Evolutionary conservation across 2,113 vertebrate genomes (phyloP).

Genomic region (Ptyas mucosa): DNA sequence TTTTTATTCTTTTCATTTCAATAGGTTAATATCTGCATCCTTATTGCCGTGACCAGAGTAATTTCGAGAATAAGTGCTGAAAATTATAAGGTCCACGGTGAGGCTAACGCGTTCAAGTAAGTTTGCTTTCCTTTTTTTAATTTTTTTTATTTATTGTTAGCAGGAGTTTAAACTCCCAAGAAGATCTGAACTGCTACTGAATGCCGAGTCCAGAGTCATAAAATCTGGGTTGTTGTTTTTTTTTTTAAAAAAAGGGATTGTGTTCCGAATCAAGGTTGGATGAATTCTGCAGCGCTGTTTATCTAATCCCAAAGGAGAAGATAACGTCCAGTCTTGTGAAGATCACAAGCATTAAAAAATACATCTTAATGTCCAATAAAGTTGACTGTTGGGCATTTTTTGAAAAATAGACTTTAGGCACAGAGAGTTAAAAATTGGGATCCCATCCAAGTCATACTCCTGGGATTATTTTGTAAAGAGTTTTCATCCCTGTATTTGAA

Average conservation of each 20-base stretch:
- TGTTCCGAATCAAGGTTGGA: not conserved
- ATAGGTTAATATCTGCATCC: conserved; percentile 91
- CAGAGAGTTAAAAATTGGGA: not conserved
- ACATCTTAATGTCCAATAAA: not conserved
- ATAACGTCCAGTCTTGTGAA: not conserved
- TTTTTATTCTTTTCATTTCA: not conserved
- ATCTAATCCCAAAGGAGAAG: not conserved
- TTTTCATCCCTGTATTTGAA: not conserved
- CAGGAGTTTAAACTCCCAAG: not conserved
- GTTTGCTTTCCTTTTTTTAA: conserved; percentile 29
- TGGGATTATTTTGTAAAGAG: not conserved
- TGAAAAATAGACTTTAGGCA: not conserved
- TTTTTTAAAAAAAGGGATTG: not conserved
- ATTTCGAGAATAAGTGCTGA: conserved; percentile 94
- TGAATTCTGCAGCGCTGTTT: not conserved
- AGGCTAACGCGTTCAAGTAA: conserved; percentile 92
- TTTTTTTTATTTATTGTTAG: not conserved
- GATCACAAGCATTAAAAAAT: not conserved
- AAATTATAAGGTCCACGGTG: conserved; percentile 89
- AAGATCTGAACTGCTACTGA: not conserved
- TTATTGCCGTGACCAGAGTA: conserved; percentile 90
- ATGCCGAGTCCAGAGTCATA: not conserved
- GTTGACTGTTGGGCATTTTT: not conserved
- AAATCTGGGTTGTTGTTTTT: not conserved
- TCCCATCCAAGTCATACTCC: not conserved